Percentiles rank a stretch among this genome's conserved stretches.
phyloP scores from a whole-genome alignment of 2,888 invertebrate species.

The Pristionchus arcanus region DNA sequence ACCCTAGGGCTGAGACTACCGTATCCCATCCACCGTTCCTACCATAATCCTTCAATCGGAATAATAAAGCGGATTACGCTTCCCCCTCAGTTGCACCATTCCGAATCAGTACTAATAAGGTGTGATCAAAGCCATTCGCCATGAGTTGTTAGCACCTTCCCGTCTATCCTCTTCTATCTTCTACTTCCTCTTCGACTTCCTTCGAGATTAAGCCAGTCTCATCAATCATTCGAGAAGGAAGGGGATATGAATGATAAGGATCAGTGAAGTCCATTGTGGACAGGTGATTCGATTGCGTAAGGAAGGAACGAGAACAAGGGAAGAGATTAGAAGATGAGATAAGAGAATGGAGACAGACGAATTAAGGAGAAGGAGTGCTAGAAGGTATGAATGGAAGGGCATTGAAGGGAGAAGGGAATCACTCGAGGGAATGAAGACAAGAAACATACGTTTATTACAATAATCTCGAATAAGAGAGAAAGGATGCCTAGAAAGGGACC shows the following conservation, averaged over 20 bases:
- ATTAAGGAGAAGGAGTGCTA: neutral
- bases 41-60: neutral
- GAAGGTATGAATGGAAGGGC: neutral
- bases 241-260: neutral
- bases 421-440: neutral
- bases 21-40: neutral
- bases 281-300: constrained; percentile 38
- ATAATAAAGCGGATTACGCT: neutral
- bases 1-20: neutral
- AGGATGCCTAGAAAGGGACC: neutral
- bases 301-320: neutral
- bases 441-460: neutral
- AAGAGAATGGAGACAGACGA: constrained; percentile 21
- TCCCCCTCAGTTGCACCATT: neutral
- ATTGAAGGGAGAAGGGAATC: neutral
- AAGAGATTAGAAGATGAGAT: neutral
- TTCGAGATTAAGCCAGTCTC: constrained; percentile 8
- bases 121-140: neutral
- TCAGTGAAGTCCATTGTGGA: neutral
- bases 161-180: neutral
- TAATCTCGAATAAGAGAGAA: neutral
- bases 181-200: neutral
- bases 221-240: neutral
- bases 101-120: neutral
- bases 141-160: neutral